These are phyloP conservation scores for Perccottus glenii DNA, from an alignment of 2,113 vertebrate species.

Conservation along the genomic window DNA sequence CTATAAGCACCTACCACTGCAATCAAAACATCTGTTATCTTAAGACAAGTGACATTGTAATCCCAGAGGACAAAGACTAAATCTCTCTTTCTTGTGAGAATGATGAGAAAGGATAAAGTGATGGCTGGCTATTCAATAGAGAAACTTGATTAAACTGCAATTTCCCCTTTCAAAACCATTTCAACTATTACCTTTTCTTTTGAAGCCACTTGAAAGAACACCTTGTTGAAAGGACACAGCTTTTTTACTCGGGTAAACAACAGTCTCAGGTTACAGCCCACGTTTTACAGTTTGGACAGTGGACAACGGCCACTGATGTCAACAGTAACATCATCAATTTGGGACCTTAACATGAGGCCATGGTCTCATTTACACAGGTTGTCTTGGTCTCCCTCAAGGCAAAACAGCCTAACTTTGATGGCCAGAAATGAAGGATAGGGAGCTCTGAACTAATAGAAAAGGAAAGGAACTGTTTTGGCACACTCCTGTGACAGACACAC, in stretches of 20 bases:
- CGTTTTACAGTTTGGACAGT: conserved; percentile 80
- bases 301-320: conserved; percentile 79
- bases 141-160: conserved; percentile 81
- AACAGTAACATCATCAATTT: conserved; percentile 85
- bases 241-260: conserved; percentile 63
- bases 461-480: conserved; percentile 71
- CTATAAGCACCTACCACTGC: conserved; percentile 77
- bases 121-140: conserved; percentile 71
- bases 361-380: conserved; percentile 8
- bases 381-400: conserved; percentile 65
- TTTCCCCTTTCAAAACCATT: conserved; percentile 79
- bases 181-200: conserved; percentile 34
- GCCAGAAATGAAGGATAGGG: conserved; percentile 79
- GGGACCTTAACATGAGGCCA: conserved; percentile 34
- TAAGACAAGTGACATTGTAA: conserved; percentile 85
- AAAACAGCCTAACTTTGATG: conserved; percentile 78
- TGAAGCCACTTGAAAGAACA: conserved; percentile 63
- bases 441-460: conserved; percentile 75
- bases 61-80: conserved; percentile 81
- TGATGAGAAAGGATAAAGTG: conserved; percentile 72
- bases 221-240: conserved; percentile 61
- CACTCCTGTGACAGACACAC: conserved; percentile 62
- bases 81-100: conserved; percentile 69
- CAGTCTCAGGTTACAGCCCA: conserved; percentile 81
- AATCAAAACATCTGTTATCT: conserved; percentile 84